phyloP scores from a whole-genome alignment of 1,140 invertebrate genomes.

The Trichomalopsis sarcophagae region DNA sequence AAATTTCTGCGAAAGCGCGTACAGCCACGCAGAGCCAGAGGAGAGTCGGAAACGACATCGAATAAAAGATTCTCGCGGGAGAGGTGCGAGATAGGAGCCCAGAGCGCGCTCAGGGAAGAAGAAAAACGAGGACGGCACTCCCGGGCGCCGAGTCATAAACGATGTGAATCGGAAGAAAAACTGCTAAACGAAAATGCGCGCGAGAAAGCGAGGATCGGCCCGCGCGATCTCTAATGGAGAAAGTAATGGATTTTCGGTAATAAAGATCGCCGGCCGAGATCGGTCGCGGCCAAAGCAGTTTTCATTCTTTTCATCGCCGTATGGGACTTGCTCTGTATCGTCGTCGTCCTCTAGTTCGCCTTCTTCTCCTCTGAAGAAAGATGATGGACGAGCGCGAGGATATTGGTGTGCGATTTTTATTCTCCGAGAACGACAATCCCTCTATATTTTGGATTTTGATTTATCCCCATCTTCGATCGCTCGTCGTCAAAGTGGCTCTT shows the following conservation, averaged over 20 bases:
- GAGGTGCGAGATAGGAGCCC: slow-evolving; percentile 52
- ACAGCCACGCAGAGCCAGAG: neutral
- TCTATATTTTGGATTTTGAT: no score
- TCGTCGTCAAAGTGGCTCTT: no score
- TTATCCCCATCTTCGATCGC: no score
- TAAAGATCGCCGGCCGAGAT: slow-evolving; percentile 71
- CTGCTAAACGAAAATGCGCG: slow-evolving; percentile 74
- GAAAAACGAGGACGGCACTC: slow-evolving; percentile 52
- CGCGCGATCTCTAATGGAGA: slow-evolving; percentile 72
- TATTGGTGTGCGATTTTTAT: no score
- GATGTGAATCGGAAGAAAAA: slow-evolving; percentile 73
- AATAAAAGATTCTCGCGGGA: slow-evolving; percentile 53
- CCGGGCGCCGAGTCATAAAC: slow-evolving; percentile 68
- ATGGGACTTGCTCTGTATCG: neutral
- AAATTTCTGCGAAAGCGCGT: neutral
- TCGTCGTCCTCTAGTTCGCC: neutral
- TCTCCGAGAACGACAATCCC: no score
- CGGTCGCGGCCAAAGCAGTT: slow-evolving; percentile 52
- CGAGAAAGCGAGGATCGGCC: slow-evolving; percentile 61
- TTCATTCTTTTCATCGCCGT: slow-evolving; percentile 41
- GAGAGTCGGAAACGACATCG: neutral
- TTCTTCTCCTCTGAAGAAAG: neutral
- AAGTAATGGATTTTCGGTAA: slow-evolving; percentile 75
- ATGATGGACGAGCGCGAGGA: no score
- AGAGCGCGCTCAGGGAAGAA: slow-evolving; percentile 51